Conservation (phyloP, 2,888 invertebrate genomes). For the Calliphora vomitoria region DNA sequence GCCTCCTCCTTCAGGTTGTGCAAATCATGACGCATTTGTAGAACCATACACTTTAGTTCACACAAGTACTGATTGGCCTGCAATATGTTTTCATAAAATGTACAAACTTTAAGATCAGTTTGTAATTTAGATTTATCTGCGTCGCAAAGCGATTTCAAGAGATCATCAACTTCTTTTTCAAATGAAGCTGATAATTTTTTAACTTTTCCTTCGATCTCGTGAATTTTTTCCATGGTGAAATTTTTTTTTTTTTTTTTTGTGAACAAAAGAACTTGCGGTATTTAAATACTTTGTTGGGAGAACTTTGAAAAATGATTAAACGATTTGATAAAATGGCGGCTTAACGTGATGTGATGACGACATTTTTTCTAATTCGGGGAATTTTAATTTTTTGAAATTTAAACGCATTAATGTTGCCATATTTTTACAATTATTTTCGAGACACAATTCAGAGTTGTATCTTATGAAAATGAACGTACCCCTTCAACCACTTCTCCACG, state of each 20-base stretch:
- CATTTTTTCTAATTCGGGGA: not conserved
- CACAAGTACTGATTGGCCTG: not conserved
- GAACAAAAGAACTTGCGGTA: not conserved
- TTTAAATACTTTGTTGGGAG: too few species aligned
- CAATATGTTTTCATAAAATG: not conserved
- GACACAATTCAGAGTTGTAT: not conserved
- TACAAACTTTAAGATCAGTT: not conserved
- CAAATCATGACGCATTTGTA: not conserved
- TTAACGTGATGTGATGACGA: not conserved
- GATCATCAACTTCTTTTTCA: not conserved
- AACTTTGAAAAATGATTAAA: too few species aligned
- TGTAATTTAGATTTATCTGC: not conserved
- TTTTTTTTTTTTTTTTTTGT: not conserved
- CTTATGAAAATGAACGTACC: too few species aligned
- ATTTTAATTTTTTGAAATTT: not conserved
- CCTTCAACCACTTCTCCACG: too few species aligned
- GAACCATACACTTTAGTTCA: not conserved
- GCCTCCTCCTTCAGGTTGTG: not conserved
- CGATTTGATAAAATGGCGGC: too few species aligned
- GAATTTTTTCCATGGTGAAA: not conserved
- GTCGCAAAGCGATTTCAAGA: not conserved
- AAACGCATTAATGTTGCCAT: too few species aligned
- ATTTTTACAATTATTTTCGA: not conserved
- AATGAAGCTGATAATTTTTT: not conserved
- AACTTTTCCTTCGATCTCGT: not conserved